Evolutionary conservation across 2,888 invertebrate species (phyloP), one percentile per base, ranked within the genome.

Genomic region (Tachina grossa): DNA sequence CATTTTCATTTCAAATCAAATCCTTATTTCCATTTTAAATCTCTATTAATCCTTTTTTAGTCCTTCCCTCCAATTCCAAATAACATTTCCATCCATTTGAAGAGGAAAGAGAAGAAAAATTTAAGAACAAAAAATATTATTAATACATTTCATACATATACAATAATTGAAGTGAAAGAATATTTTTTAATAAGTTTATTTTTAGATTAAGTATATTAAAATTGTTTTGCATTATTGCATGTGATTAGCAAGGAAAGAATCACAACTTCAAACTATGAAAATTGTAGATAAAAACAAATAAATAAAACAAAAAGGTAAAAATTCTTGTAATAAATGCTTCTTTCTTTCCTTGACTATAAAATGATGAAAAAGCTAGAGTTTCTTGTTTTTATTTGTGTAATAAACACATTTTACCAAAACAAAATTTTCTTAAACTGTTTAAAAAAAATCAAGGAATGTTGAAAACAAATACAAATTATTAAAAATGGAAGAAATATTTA

Each of bases 81-180:
- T 68, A 83, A 71, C 72, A 84, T 76, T 83, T 87, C 87, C 85
- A 86, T 84, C 69, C 87, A 83, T 87, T 78, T 83, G 83, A 78
- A 85, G 84, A 75, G 87, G 83, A 86, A 84, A 87, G 80, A 86
- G 81, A 87, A 86, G 84, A 87, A 86, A 87, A 86, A 83, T 83
- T 66, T 78, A 85, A 85, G 76, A 80, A 72, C 71, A 83, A 75
- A 85, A 78, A 66, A 66, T 55, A 83, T 79, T 83, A 83, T 85
- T 83, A 83, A 83, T 83, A 79, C 22, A 76, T 81, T 61, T 68
- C 39, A 47, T 72, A 49, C 66, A 71, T 57, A 76, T 22, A 71
- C 31, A 31, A 31, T 68, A 65, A 84, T 65, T 69, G 16, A 45
- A 59, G 31, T 77, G 55, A 65, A 66, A 77, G 47, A 65, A 71